These are phyloP conservation scores for Cryptocephalus moraei DNA, from an alignment of 2,888 invertebrate species.

Conservation along the genomic window DNA sequence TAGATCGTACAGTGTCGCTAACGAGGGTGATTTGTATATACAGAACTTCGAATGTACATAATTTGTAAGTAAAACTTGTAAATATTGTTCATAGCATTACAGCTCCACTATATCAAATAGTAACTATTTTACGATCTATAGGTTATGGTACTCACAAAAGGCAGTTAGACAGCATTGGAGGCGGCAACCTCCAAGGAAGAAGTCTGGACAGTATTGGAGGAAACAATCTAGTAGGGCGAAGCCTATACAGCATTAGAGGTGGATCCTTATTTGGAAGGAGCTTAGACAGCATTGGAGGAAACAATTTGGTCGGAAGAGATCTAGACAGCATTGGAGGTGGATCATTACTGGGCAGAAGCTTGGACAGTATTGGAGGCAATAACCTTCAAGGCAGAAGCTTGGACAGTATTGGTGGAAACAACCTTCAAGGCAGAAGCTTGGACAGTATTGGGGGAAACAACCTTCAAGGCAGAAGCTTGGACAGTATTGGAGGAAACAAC, in stretches of 20 bases:
- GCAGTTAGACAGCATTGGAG: neutral
- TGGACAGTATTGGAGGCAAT: constrained; percentile 1
- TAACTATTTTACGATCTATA: no score
- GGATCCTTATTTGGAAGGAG: constrained; percentile 2
- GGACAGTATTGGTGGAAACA: neutral
- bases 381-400: no score
- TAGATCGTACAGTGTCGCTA: no score
- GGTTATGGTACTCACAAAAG: constrained; percentile 4
- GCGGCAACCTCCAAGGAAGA: neutral
- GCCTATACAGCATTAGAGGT: constrained; percentile 4
- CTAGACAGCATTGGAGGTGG: constrained; percentile 1
- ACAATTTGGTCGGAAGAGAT: neutral
- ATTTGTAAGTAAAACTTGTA: no score
- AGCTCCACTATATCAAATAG: no score
- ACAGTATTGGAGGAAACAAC: no score
- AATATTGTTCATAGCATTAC: no score
- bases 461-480: no score
- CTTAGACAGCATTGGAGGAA: constrained; percentile 2
- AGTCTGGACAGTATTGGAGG: constrained; percentile 2
- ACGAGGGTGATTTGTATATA: no score
- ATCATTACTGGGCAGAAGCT: neutral
- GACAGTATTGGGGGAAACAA: neutral
- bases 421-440: neutral
- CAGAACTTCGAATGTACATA: no score
- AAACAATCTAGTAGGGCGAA: constrained; percentile 1